Evolutionary conservation across 2,113 vertebrate species (phyloP).

Genomic region (Plecturocebus donacophilus): DNA sequence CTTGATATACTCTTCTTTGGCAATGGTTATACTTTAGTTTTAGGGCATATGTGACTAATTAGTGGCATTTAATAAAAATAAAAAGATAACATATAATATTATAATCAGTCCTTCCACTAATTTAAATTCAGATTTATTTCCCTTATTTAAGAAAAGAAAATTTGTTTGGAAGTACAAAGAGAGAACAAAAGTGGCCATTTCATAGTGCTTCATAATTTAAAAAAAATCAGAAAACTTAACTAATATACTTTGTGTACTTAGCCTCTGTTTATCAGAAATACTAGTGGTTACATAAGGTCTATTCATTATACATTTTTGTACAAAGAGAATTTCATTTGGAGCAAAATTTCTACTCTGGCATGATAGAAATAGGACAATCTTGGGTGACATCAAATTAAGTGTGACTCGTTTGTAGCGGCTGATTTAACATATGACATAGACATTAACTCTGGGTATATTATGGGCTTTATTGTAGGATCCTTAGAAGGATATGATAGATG

Average conservation of each 20-base stretch:
- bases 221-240: background rate
- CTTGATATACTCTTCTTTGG: background rate
- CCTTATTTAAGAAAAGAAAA: background rate
- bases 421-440: background rate
- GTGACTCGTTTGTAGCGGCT: background rate
- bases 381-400: background rate
- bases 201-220: background rate
- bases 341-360: background rate
- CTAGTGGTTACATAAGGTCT: background rate
- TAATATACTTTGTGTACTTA: background rate
- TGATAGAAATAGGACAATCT: background rate
- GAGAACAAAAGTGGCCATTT: background rate
- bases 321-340: background rate
- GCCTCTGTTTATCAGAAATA: background rate
- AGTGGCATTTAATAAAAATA: background rate
- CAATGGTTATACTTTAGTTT: background rate
- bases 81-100: background rate
- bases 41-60: background rate
- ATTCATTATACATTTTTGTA: background rate
- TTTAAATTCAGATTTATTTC: background rate
- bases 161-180: background rate
- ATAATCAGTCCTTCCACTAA: background rate
- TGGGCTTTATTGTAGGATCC: background rate
- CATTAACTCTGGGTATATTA: background rate
- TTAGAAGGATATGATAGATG: background rate